phyloP scores from a whole-genome alignment of 2,888 invertebrate genomes.

The Carcina quercana region DNA sequence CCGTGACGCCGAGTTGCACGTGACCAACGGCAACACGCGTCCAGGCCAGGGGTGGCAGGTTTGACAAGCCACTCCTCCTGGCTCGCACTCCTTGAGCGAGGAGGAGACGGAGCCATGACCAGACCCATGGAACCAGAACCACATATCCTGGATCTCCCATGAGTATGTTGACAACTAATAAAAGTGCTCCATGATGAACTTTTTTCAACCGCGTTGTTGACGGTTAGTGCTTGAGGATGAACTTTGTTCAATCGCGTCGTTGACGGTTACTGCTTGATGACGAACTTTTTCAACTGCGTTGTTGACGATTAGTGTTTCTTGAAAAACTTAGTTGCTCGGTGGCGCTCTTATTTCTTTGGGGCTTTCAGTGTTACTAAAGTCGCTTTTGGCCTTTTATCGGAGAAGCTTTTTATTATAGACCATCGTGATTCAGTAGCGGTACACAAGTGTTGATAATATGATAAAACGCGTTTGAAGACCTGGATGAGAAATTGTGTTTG shows the following conservation, averaged over 20 bases:
- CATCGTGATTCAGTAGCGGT: too few relatives aligned
- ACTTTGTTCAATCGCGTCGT: not conserved
- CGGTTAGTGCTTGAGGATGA: not conserved
- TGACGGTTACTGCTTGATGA: not conserved
- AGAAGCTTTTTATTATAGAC: too few relatives aligned
- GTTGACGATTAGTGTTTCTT: not conserved
- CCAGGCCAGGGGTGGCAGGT: slow-evolving; percentile 48
- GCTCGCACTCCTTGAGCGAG: slow-evolving; percentile 30
- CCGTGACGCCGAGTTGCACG: slow-evolving; percentile 53
- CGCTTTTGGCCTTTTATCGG: too few relatives aligned
- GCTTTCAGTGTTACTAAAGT: too few relatives aligned
- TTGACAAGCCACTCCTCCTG: slow-evolving; percentile 47
- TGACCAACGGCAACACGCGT: slow-evolving; percentile 56
- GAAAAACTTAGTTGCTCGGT: not conserved
- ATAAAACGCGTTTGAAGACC: too few relatives aligned
- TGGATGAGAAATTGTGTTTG: too few relatives aligned
- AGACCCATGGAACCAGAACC: slow-evolving; percentile 30
- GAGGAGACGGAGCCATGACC: slow-evolving; percentile 38
- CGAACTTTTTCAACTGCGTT: not conserved
- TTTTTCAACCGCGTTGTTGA: not conserved
- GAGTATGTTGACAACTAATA: slow-evolving; percentile 37
- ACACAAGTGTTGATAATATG: too few relatives aligned
- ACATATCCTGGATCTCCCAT: slow-evolving; percentile 60
- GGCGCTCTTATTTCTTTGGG: too few relatives aligned
- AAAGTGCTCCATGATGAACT: slow-evolving; percentile 2